These are phyloP conservation scores for Apodemia hepburni DNA, from an alignment of 2,888 invertebrate species.

Conservation along the genomic window DNA sequence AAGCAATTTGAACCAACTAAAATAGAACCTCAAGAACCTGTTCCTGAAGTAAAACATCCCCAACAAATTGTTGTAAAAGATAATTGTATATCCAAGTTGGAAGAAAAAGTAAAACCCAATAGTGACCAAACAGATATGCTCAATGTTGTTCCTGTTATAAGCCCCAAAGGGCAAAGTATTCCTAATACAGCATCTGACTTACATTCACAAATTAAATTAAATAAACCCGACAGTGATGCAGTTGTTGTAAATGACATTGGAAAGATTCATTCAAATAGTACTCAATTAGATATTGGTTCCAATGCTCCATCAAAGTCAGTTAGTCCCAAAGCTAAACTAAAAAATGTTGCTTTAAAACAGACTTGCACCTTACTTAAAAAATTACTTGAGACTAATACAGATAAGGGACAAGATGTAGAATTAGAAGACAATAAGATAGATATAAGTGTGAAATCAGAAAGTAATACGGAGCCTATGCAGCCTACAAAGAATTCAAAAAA, in stretches of 20 bases:
- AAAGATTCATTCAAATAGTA: constrained; percentile 19
- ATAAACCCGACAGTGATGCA: constrained; percentile 17
- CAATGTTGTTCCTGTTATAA: not conserved
- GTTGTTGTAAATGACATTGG: constrained; percentile 14
- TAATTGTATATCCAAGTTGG: constrained; percentile 25
- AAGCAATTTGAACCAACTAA: not conserved
- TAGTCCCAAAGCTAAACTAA: constrained; percentile 26
- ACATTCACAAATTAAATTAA: constrained; percentile 18
- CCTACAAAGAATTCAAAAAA: constrained; percentile 23
- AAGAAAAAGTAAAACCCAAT: not conserved
- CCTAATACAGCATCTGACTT: constrained; percentile 19
- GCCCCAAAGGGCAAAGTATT: constrained; percentile 17
- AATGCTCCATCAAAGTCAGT: constrained; percentile 20
- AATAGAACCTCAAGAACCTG: not conserved
- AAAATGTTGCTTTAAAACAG: constrained; percentile 37
- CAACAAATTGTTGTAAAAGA: constrained; percentile 19
- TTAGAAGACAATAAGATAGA: constrained; percentile 39
- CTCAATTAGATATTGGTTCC: constrained; percentile 22
- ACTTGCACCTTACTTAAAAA: constrained; percentile 69
- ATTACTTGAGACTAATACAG: constrained; percentile 60
- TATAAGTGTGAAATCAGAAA: constrained; percentile 38
- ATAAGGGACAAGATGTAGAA: constrained; percentile 43
- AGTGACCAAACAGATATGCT: not conserved
- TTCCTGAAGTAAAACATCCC: not conserved
- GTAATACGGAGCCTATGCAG: not conserved